phyloP scores from a whole-genome alignment of 1,140 invertebrate species.

The Eumaeus atala region DNA sequence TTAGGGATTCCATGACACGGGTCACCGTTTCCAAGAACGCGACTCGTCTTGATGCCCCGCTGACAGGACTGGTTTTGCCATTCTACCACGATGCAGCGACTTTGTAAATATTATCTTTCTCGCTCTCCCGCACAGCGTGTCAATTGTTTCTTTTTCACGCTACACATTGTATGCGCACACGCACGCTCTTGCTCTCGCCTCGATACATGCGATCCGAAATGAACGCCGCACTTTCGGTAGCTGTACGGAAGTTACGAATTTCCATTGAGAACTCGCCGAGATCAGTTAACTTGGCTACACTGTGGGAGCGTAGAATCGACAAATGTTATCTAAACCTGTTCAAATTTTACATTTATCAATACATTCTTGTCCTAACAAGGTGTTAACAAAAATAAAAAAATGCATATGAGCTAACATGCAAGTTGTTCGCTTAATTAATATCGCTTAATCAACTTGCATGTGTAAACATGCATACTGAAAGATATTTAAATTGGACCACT shows the following conservation, averaged over 20 bases:
- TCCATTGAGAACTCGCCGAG: conserved; percentile 50
- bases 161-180: conserved; percentile 61
- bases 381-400: too few relatives aligned
- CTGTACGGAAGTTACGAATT: conserved; percentile 55
- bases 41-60: conserved; percentile 68
- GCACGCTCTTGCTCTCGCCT: conserved; percentile 59
- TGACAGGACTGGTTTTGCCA: conserved; percentile 72
- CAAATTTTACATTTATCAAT: too few relatives aligned
- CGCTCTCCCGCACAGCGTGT: conserved; percentile 29
- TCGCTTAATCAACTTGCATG: too few relatives aligned
- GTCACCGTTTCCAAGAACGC: conserved; percentile 72
- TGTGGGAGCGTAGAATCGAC: conserved; percentile 14
- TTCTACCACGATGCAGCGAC: conserved; percentile 53
- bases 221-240: conserved; percentile 57
- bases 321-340: conserved; percentile 11
- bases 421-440: too few relatives aligned
- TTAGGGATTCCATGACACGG: conserved; percentile 71
- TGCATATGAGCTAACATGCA: too few relatives aligned
- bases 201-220: conserved; percentile 61
- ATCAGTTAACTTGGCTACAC: conserved; percentile 16
- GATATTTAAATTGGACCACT: too few relatives aligned
- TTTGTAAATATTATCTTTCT: conserved; percentile 47
- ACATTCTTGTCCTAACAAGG: too few relatives aligned
- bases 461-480: too few relatives aligned
- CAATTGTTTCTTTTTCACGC: conserved; percentile 33